Percentiles rank a stretch among this genome's conserved stretches.
Evolutionary conservation across 2,888 invertebrate species (phyloP).

Genomic region (Carcina quercana): DNA sequence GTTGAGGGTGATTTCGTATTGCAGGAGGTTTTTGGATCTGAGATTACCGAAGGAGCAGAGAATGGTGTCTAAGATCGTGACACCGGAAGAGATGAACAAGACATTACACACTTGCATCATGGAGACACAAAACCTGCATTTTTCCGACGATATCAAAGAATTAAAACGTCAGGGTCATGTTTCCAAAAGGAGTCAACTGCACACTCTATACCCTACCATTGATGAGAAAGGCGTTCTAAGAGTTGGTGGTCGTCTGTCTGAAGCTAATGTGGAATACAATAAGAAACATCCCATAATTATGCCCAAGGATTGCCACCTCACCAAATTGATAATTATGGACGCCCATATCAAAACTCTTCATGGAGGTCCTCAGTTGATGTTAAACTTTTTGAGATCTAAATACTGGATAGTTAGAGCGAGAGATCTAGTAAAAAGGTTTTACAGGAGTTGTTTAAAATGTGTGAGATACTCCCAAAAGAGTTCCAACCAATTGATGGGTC

Average conservation of each 20-base stretch:
- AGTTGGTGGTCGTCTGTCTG: not conserved
- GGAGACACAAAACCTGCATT: not conserved
- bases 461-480: constrained; percentile 5
- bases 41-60: not conserved
- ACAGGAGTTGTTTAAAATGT: constrained; percentile 14
- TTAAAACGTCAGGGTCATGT: not conserved
- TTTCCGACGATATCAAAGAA: not conserved
- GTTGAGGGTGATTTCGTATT: not conserved
- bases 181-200: not conserved
- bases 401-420: constrained; percentile 8
- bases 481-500: constrained; percentile 12
- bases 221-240: constrained; percentile 1
- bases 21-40: not conserved
- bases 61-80: not conserved
- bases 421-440: constrained; percentile 6
- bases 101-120: not conserved
- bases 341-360: constrained; percentile 18
- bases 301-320: constrained; percentile 7
- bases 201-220: not conserved
- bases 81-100: not conserved
- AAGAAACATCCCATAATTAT: constrained; percentile 15
- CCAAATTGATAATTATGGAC: constrained; percentile 11
- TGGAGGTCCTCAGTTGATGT: constrained; percentile 16
- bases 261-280: not conserved
- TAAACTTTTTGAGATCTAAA: constrained; percentile 12